A percentile compares a stretch with the other conserved stretches of the same genome.
Evolutionary conservation across 1,140 invertebrate species (phyloP).

Genomic region (Yoshiicerus persimilis): DNA sequence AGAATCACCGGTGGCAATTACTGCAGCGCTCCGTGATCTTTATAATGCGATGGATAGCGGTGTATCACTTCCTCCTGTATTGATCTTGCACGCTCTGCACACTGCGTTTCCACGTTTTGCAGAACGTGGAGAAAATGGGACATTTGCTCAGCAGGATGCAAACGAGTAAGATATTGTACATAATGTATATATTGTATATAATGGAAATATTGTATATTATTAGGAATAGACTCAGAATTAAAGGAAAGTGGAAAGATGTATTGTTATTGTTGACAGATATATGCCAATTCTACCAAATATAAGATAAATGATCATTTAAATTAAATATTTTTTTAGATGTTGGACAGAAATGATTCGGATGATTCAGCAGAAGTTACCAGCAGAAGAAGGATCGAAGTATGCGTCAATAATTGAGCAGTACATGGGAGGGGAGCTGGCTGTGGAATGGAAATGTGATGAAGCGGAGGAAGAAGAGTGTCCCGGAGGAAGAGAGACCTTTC

Average conservation of each 20-base stretch:
- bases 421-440: conserved; percentile 86
- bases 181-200: too few relatives aligned
- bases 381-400: conserved; percentile 55
- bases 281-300: too few relatives aligned
- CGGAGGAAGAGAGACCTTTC: conserved; percentile 77
- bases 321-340: conserved; percentile 58
- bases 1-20: conserved; percentile 68
- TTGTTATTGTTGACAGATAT: too few relatives aligned
- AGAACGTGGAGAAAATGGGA: conserved; percentile 77
- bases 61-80: conserved; percentile 70
- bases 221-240: too few relatives aligned
- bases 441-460: conserved; percentile 85
- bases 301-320: background rate
- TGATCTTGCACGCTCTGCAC: conserved; percentile 81
- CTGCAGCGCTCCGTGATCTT: conserved; percentile 77
- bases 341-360: conserved; percentile 94
- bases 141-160: conserved; percentile 80
- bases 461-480: conserved; percentile 77
- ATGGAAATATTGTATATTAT: background rate
- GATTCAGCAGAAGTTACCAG: conserved; percentile 81
- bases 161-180: conserved; percentile 65
- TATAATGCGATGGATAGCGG: conserved; percentile 79
- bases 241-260: too few relatives aligned
- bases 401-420: conserved; percentile 91
- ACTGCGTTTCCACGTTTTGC: conserved; percentile 90